phyloP scores from a whole-genome alignment of 2,113 vertebrate species.

The Actinemys pallida region DNA sequence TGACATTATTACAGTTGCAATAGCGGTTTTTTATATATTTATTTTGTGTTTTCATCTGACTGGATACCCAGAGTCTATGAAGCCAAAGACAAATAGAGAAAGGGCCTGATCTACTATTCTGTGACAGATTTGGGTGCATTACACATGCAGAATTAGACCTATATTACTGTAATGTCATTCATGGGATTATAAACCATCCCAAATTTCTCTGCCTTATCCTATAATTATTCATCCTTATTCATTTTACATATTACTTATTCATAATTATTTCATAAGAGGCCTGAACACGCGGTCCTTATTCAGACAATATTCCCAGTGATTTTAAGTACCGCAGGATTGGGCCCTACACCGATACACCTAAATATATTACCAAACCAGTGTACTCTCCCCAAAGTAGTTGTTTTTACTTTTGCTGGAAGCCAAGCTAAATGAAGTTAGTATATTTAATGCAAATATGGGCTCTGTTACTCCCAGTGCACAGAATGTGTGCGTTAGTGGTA shows the following conservation, averaged over 20 bases:
- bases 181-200: neutral
- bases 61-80: neutral
- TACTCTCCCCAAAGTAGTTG: neutral
- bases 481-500: neutral
- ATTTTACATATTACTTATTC: neutral
- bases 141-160: neutral
- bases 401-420: neutral
- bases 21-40: constrained; percentile 1
- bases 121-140: neutral
- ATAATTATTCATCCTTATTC: neutral
- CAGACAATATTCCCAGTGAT: neutral
- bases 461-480: neutral
- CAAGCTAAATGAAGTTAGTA: neutral
- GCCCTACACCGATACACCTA: neutral
- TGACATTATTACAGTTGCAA: constrained; percentile 46
- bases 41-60: neutral
- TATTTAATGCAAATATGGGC: neutral
- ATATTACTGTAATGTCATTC: neutral
- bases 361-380: neutral
- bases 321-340: neutral
- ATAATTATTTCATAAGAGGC: neutral
- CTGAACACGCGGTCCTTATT: neutral
- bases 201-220: neutral
- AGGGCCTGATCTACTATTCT: neutral
- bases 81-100: neutral